Evolutionary conservation across 23 tunicate species (phyloP).

Genomic region (Aplidium turbinatum): DNA sequence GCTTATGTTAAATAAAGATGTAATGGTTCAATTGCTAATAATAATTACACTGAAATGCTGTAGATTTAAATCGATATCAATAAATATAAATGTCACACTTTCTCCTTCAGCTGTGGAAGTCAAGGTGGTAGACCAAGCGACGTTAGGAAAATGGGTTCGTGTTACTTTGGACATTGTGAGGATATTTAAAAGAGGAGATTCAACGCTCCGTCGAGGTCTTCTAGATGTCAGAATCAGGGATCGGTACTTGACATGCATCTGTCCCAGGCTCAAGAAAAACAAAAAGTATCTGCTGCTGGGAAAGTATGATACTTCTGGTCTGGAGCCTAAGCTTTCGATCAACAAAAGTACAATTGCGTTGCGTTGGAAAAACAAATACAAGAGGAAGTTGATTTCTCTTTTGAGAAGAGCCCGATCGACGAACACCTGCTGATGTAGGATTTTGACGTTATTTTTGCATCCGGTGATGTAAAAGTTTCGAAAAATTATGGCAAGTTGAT

Average conservation of each 20-base stretch:
- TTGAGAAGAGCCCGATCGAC: not conserved
- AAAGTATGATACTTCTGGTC: conserved; percentile 6
- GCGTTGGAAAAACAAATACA: conserved; percentile 39
- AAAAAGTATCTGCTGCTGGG: conserved; percentile 44
- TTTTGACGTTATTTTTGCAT: too few relatives aligned
- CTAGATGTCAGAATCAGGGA: conserved; percentile 17
- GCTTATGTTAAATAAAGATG: too few relatives aligned
- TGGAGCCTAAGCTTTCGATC: conserved; percentile 10
- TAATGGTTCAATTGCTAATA: too few relatives aligned
- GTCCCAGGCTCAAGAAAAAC: conserved; percentile 28
- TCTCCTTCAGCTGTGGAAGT: conserved; percentile 28
- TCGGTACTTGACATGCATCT: conserved; percentile 22
- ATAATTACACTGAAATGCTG: not conserved
- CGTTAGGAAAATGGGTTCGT: conserved; percentile 20
- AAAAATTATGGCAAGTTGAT: too few relatives aligned
- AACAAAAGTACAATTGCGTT: conserved; percentile 27
- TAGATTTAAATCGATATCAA: not conserved
- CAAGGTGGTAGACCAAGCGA: not conserved
- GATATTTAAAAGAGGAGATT: conserved; percentile 16
- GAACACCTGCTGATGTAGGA: too few relatives aligned
- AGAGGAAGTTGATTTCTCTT: conserved; percentile 3
- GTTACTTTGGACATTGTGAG: conserved; percentile 5
- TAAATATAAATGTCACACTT: not conserved
- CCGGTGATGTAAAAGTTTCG: too few relatives aligned
- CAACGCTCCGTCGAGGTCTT: conserved; percentile 10